Evolutionary conservation across 2,113 vertebrate genomes (phyloP), one percentile per base, ranked within the genome.

Genomic region (Paracanthobrama guichenoti): DNA sequence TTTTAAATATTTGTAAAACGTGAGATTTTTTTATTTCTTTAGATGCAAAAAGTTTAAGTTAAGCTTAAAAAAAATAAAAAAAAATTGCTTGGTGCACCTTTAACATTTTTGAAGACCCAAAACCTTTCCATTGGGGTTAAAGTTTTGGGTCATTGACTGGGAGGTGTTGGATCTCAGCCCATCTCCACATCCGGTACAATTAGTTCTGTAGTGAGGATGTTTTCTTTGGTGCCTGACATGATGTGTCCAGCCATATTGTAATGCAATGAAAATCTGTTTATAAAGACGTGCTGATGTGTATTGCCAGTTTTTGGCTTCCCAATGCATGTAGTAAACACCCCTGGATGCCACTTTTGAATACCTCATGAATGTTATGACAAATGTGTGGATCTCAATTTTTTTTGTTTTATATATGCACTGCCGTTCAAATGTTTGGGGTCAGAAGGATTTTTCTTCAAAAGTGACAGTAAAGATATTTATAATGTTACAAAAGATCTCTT

Each of bases 301-400:
- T 80, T 66, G 24, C 9, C 14, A 66, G 59, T 80, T 80, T 81
- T 16, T 46, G 11, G 46, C 44, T 35, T 81, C 20, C 46, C 20
- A 81, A 72, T 88, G 88, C 86, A 91, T 90, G 89, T 39, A 39
- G 48, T 78, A 74, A 88, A 86, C 75, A 88, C 20, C 35, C 69
- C 18, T 35, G 50, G 77, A 86, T 39, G 39, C 24, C 31, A n/a
- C 6, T 16, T 66, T 75, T 50, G 26, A 81, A 66, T 66, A 62
- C 78, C 24, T 66, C 35, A n/a, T 81, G 60, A 64, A 42, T 57
- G 35, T 48, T 78, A 44, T 24, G 8, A 62, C 46, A 20, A 46
- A 11, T 62, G 7, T 62, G 0, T 44, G 35, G 22, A 24, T 72
- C 22, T 72, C 39, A 72, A 14, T 24, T 46, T 7, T n/a, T 44